Conservation (phyloP, 2,797 vertebrate species). For the Pseudocheirus occidentalis region DNA sequence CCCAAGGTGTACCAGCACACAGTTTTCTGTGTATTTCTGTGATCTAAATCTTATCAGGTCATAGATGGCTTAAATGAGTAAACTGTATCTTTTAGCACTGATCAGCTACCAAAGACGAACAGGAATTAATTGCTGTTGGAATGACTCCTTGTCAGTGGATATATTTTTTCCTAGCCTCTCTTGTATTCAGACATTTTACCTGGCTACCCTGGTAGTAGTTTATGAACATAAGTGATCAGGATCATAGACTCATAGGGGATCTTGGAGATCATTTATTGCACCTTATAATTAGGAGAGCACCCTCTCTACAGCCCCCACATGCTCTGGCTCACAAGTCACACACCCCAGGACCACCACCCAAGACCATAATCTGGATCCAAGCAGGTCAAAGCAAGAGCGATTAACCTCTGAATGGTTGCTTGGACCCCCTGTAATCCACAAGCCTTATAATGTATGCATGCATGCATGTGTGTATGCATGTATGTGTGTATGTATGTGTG, state of each 20-base stretch:
- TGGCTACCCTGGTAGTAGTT: not conserved
- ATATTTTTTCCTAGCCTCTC: not conserved
- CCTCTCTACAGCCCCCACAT: no score
- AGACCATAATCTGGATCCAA: no score
- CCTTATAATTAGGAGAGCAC: no score
- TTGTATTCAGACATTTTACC: not conserved
- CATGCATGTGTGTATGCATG: no score
- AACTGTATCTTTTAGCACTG: not conserved
- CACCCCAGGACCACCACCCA: accelerated
- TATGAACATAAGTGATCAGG: not conserved
- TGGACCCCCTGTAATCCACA: no score
- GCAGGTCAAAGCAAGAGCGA: no score
- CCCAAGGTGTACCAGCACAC: not conserved
- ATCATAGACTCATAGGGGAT: not conserved
- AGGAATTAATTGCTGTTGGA: not conserved
- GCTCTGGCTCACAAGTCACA: no score
- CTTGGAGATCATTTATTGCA: not conserved
- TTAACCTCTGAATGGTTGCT: no score
- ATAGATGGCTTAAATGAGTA: not conserved
- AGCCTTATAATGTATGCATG: no score
- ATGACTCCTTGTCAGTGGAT: not conserved
- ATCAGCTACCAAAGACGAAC: not conserved
- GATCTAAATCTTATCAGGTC: not conserved
- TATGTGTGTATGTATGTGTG: no score
- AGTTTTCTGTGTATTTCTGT: not conserved